Evolutionary conservation across 2,888 invertebrate species (phyloP).

Genomic region (Amphipyra tragopoginis): DNA sequence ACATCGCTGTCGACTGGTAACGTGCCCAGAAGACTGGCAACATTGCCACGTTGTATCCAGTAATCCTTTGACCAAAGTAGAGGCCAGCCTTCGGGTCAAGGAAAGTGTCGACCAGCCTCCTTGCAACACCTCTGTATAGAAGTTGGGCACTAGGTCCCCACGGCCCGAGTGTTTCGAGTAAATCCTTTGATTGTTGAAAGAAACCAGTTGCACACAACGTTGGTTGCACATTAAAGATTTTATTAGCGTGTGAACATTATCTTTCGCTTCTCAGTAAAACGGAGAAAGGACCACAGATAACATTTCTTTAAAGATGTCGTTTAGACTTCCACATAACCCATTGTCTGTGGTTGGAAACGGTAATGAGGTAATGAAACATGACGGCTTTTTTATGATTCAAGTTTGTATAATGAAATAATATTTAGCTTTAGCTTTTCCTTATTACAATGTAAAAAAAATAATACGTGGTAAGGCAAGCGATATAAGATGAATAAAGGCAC

Average conservation of each 20-base stretch:
- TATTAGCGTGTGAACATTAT: not conserved
- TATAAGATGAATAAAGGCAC: too few relatives aligned
- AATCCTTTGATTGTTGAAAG: not conserved
- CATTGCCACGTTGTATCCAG: too few relatives aligned
- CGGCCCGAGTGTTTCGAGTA: too few relatives aligned
- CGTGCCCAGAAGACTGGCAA: too few relatives aligned
- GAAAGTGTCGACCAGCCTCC: too few relatives aligned
- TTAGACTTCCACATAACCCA: slow-evolving; percentile 4
- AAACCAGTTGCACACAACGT: not conserved
- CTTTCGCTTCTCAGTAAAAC: slow-evolving; percentile 8
- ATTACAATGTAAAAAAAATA: too few relatives aligned
- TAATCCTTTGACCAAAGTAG: too few relatives aligned
- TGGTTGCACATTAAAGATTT: not conserved
- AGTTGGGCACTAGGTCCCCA: too few relatives aligned
- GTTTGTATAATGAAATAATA: not conserved
- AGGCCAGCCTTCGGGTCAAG: too few relatives aligned
- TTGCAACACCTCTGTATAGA: too few relatives aligned
- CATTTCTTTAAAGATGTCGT: slow-evolving; percentile 13
- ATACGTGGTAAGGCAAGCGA: too few relatives aligned
- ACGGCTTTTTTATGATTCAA: slow-evolving; percentile 13
- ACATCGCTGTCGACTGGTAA: too few relatives aligned
- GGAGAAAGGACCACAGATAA: slow-evolving; percentile 15
- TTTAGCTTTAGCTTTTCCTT: slow-evolving; percentile 4
- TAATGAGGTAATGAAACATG: slow-evolving; percentile 20
- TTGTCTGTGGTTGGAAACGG: slow-evolving; percentile 29